These are phyloP conservation scores for Cotesia glomerata DNA, from an alignment of 1,140 invertebrate species.

Conservation along the genomic window DNA sequence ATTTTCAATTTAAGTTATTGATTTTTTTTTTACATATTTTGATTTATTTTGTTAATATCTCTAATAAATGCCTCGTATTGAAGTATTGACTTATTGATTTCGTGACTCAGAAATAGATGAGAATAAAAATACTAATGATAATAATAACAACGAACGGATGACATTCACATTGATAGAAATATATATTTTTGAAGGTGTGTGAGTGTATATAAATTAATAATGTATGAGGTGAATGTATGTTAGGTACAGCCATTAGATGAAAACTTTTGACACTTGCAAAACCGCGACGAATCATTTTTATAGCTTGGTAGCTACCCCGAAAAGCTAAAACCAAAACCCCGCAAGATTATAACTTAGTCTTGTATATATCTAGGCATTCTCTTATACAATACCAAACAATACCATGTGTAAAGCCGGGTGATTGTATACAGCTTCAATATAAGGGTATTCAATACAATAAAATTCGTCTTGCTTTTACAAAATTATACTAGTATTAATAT, in stretches of 20 bases:
- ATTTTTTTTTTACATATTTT: neutral
- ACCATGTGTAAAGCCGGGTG: neutral
- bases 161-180: neutral
- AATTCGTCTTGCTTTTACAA: conserved; percentile 34
- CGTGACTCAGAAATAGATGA: neutral
- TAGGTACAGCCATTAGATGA: conserved; percentile 42
- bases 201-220: conserved; percentile 39
- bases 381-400: neutral
- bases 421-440: neutral
- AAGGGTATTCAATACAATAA: conserved; percentile 33
- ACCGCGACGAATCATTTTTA: conserved; percentile 59
- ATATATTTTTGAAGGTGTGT: neutral
- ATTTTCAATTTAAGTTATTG: neutral
- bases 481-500: neutral
- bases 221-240: conserved; percentile 37
- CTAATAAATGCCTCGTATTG: neutral
- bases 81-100: neutral
- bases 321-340: conserved; percentile 21
- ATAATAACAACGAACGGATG: neutral
- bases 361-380: conserved; percentile 1
- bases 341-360: conserved; percentile 49
- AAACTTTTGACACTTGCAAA: conserved; percentile 61
- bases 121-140: neutral
- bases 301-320: conserved; percentile 31
- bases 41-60: neutral